Conservation (phyloP, 2,888 invertebrate species). For the Tipula vernalis region DNA sequence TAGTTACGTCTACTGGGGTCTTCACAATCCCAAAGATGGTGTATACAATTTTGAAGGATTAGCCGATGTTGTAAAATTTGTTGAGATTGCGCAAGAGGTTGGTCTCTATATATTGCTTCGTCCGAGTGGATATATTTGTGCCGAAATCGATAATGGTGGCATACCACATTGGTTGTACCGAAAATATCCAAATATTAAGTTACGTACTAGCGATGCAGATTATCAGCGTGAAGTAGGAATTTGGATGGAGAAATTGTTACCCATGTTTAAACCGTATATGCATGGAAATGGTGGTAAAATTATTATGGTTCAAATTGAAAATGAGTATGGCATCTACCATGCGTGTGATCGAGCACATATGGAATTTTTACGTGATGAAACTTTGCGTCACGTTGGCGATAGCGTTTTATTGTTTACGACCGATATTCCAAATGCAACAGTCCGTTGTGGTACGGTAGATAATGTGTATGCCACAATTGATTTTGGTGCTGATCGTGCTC, state of each 20-base stretch:
- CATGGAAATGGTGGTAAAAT: conserved; percentile 70
- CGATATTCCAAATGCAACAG: conserved; percentile 48
- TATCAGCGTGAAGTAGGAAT: conserved; percentile 41
- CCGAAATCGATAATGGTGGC: conserved; percentile 81
- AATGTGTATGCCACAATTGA: conserved; percentile 67
- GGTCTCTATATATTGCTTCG: conserved; percentile 68
- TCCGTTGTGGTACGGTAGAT: conserved; percentile 56
- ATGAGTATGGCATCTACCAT: conserved; percentile 80
- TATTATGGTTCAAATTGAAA: conserved; percentile 84
- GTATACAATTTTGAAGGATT: conserved; percentile 50
- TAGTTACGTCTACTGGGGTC: conserved; percentile 82
- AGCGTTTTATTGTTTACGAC: conserved; percentile 70
- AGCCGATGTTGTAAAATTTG: conserved; percentile 58
- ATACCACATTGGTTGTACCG: conserved; percentile 61
- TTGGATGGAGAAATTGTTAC: conserved; percentile 42
- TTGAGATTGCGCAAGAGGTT: conserved; percentile 60
- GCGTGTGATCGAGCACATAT: conserved; percentile 61
- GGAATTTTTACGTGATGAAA: conserved; percentile 50
- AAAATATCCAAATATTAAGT: conserved; percentile 48
- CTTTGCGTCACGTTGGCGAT: conserved; percentile 41
- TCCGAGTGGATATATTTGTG: conserved; percentile 86
- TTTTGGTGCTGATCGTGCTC: conserved; percentile 44
- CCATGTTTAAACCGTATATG: conserved; percentile 35
- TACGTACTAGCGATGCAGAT: conserved; percentile 54
- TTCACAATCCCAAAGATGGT: conserved; percentile 67